phyloP scores from a whole-genome alignment of 1,140 invertebrate species.

The Bombus haemorrhoidalis region DNA sequence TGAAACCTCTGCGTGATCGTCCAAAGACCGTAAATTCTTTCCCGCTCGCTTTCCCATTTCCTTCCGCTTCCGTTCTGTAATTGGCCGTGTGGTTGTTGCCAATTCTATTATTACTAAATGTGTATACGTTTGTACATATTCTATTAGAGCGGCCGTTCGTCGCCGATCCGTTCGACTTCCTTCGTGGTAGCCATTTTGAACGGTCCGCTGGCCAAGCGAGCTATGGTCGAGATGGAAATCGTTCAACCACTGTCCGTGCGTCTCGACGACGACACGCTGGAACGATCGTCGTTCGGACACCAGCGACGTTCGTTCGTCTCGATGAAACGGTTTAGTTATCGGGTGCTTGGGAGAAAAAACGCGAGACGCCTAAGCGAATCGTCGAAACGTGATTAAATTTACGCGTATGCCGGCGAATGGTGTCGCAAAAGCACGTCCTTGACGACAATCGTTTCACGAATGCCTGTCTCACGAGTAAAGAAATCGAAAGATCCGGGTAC shows the following conservation, averaged over 20 bases:
- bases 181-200: constrained; percentile 3
- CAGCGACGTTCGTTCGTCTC: too few species aligned
- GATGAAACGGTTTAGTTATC: neutral
- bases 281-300: neutral
- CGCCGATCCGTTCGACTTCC: neutral
- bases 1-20: constrained; percentile 52
- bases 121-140: constrained; percentile 28
- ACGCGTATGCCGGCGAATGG: neutral
- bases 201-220: constrained; percentile 11
- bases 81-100: constrained; percentile 55
- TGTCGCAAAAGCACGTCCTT: neutral
- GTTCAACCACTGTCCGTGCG: neutral
- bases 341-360: neutral
- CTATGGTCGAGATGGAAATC: constrained; percentile 12
- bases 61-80: constrained; percentile 37
- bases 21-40: constrained; percentile 55
- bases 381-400: neutral
- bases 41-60: constrained; percentile 27
- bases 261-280: neutral
- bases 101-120: constrained; percentile 66
- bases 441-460: neutral
- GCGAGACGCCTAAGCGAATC: neutral
- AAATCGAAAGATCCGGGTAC: neutral
- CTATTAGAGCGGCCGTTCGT: constrained; percentile 34
- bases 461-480: neutral